Evolutionary conservation across 2,888 invertebrate genomes (phyloP), one percentile per base, ranked within the genome.

Genomic region (Strigamia crassipes): DNA sequence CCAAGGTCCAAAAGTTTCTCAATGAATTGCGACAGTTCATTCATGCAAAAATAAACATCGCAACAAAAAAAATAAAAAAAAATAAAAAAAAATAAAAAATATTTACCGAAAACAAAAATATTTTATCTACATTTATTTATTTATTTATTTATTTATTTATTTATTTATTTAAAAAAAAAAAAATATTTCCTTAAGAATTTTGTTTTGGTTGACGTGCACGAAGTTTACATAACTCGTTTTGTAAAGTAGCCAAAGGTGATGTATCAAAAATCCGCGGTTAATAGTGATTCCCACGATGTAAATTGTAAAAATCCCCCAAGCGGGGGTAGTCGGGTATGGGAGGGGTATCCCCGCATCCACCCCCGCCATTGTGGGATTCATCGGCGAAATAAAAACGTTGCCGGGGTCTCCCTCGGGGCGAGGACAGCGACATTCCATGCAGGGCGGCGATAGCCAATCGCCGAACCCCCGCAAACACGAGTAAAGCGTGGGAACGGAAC

Each of bases 401-500:
- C 23, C 23, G 61, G 61, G 61, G 61, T 61, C 61, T 61, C 61
- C 61, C 61, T 61, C 61, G 61, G 23, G 61, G 61, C 61, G 61
- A 61, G 61, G 61, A 61, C 61, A 61, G 61, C 61, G 61, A 61
- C 61, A 61, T 61, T 61, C 61, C 61, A 61, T 18, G 61, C 61
- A 61, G 61, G 61, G 61, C 61, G 61, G 61, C 61, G 61, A 61
- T 23, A n/a, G 61, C 61, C 61, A 61, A 61, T 61, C 61, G 18
- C 21, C 61, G 61, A 61, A 61, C 61, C 61, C 61, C 61, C 61
- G 61, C 61, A 61, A 61, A 61, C 61, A 61, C 61, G 23, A 61
- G 61, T 61, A 61, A 61, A 61, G 61, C 61, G 61, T 61, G 61
- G 61, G 61, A 61, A 61, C 61, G n/a, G n/a, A n/a, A n/a, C n/a